Base-by-base conservation (phyloP, 2,113 vertebrate genomes). In the Tychaedon coryphoeus region DNA sequence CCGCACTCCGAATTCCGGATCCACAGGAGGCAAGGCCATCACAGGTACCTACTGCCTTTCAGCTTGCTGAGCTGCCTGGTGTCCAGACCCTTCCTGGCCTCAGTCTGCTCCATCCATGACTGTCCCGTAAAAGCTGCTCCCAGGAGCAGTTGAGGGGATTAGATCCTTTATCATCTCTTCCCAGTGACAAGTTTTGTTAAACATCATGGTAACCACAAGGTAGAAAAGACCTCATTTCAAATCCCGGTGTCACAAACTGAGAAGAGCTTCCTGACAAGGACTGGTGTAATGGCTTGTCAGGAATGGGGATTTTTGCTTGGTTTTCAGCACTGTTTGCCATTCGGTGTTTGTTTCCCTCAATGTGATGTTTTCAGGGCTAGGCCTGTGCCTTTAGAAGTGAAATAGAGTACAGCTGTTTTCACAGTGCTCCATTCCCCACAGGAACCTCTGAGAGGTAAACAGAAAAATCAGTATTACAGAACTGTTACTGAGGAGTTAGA, bases 11-110 rank as follows among this genome's bases (percentile, higher is more conserved):
- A 98, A 98, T 28, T 98, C 98, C 2, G 98, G 70, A 92, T 98
- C 98, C 96, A 88, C 97, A 3, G 98, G 97, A 45, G 97, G 97
- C 98, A 98, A 98, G 97, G 98, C 98, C 42, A 98, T 98, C 24
- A 98, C 98, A 98, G 98, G 98, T 98, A 98, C 96, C 66, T 8
- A 31, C 2, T 77, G 94, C 67, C 88, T 92, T 83, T 73, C 79
- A 29, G 7, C 72, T 58, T 81, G 69, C 82, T 72, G n/a, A 53
- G 19, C 58, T 61, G 60, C 73, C 85, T 36, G 24, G 10, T 56
- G 67, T 45, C 75, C 90, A 22, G 25, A 29, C 33, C 42, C 69
- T 74, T 69, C 38, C 74, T 74, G 51, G 51, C 22, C 42, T 86
- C 62, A 9, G 22, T 31, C 45, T 79, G 6, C 42, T 90, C 75